These are phyloP conservation scores for Malthinus seriepunctatus DNA, from an alignment of 2,888 invertebrate genomes.

Conservation along the genomic window DNA sequence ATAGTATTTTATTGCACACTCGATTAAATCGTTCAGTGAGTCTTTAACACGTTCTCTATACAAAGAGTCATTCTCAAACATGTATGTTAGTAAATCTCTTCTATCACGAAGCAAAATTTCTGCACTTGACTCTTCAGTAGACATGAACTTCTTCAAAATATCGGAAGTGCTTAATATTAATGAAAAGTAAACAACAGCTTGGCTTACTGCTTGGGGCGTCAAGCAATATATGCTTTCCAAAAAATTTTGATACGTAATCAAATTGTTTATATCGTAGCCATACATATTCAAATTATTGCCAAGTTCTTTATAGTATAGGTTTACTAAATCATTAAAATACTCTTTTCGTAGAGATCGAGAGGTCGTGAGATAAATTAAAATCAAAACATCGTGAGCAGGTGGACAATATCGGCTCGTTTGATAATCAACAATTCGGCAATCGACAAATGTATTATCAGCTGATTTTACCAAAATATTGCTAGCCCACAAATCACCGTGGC, in stretches of 20 bases:
- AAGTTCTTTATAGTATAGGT: constrained; percentile 45
- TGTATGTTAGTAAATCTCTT: constrained; percentile 39
- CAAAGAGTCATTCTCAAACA: constrained; percentile 35
- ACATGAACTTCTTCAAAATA: constrained; percentile 36
- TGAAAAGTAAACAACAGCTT: constrained; percentile 44
- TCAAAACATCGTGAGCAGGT: constrained; percentile 66
- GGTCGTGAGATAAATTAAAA: constrained; percentile 44
- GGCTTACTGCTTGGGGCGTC: constrained; percentile 44
- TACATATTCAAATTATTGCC: constrained; percentile 39
- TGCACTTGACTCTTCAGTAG: constrained; percentile 35
- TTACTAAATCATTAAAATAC: constrained; percentile 42
- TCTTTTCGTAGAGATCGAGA: constrained; percentile 40
- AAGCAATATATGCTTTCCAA: constrained; percentile 46
- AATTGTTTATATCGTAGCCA: constrained; percentile 33
- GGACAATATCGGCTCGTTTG: constrained; percentile 60
- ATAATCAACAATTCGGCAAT: constrained; percentile 51
- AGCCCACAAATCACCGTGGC: constrained; percentile 49
- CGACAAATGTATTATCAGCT: constrained; percentile 30
- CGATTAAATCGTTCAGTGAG: constrained; percentile 5
- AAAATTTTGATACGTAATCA: constrained; percentile 43
- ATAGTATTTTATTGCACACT: not conserved
- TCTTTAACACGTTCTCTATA: constrained; percentile 6
- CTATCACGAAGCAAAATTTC: constrained; percentile 42
- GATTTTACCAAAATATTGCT: constrained; percentile 37
- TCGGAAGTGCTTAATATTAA: constrained; percentile 40